Evolutionary conservation across 2,797 vertebrate genomes (phyloP).

Genomic region (Acanthis flammea): DNA sequence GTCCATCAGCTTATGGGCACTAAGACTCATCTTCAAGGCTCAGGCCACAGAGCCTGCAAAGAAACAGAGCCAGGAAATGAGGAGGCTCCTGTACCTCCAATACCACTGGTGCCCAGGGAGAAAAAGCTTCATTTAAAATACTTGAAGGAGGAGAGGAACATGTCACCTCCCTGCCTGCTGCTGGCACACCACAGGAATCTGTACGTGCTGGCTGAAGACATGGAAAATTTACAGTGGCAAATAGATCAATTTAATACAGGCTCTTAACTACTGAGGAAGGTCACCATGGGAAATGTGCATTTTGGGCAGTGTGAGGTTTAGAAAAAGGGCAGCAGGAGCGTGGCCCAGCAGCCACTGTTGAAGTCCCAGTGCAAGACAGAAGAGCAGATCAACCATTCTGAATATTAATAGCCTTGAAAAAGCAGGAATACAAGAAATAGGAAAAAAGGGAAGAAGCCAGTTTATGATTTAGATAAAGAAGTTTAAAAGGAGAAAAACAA

Average conservation of each 20-base stretch:
- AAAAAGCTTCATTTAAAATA: not conserved
- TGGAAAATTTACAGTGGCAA: not conserved
- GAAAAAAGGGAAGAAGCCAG: not conserved
- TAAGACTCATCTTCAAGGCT: not conserved
- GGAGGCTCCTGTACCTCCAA: not conserved
- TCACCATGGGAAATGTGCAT: not conserved
- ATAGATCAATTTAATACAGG: not conserved
- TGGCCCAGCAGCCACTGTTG: not conserved
- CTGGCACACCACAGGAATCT: not conserved
- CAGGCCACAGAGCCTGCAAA: not conserved
- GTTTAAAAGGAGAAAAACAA: not conserved
- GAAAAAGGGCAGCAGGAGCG: not conserved
- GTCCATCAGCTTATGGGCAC: not conserved
- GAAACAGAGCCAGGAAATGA: not conserved
- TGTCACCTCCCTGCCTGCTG: not conserved
- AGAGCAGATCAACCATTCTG: not conserved
- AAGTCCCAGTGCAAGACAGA: not conserved
- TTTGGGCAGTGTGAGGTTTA: not conserved
- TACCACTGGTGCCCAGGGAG: not conserved
- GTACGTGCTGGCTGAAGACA: not conserved
- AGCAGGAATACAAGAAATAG: not conserved
- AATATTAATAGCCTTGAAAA: not conserved
- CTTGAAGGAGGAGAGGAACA: not conserved
- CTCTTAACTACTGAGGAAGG: not conserved
- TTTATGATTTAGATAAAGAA: not conserved